Conservation (phyloP, 2,797 vertebrate species). For the Acipenser transmontanus region DNA sequence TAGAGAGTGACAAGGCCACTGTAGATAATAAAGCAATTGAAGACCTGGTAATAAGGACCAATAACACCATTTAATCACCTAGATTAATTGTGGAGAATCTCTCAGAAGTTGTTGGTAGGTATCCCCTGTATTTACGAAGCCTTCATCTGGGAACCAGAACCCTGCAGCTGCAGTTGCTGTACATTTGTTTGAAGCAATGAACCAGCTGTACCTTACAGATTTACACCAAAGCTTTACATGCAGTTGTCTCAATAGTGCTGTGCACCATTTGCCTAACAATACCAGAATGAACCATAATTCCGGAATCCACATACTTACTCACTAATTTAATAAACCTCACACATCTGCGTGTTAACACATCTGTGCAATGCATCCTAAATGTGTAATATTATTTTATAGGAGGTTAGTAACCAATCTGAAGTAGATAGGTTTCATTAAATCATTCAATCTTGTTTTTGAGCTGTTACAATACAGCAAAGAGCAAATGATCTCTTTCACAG, state of each 20-base stretch:
- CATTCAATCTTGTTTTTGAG: conserved; percentile 78
- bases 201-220: conserved; percentile 69
- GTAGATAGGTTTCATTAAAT: conserved; percentile 81
- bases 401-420: conserved; percentile 78
- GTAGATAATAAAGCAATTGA: too few species aligned
- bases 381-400: conserved; percentile 82
- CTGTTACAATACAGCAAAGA: conserved; percentile 78
- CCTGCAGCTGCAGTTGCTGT: conserved; percentile 59
- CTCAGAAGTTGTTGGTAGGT: conserved; percentile 26
- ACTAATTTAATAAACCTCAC: conserved; percentile 75
- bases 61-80: too few species aligned
- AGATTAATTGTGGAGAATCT: neutral
- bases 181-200: conserved; percentile 55
- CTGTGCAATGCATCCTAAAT: conserved; percentile 78
- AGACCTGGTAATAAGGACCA: too few species aligned
- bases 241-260: conserved; percentile 76
- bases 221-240: conserved; percentile 59
- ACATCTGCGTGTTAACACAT: conserved; percentile 77
- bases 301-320: conserved; percentile 67
- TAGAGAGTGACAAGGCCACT: too few species aligned
- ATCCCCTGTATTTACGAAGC: conserved; percentile 58
- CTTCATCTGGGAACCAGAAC: conserved; percentile 52
- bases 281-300: conserved; percentile 77
- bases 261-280: conserved; percentile 78
- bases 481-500: conserved; percentile 70